Evolutionary conservation across 2,888 invertebrate species (phyloP), one percentile per base, ranked within the genome.

Genomic region (Operophtera brumata): DNA sequence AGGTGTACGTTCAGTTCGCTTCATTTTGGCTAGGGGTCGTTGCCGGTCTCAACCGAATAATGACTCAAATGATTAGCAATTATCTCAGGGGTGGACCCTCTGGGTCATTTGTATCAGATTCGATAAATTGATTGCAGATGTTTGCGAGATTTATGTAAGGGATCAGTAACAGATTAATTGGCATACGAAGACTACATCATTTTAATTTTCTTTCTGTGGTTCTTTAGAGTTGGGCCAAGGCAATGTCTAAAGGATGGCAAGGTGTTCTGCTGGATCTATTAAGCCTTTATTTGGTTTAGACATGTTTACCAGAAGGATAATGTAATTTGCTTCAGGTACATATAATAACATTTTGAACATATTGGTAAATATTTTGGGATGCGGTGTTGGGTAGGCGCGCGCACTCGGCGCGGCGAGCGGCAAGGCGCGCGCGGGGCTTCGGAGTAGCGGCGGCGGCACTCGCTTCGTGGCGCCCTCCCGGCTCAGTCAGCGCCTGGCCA

Each of bases 331-430:
- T 28, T 32, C 28, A 47, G 40, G 35, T 50, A 45, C 35, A 50
- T 3, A 40, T 57, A 49, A 57, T 48, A 65, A 68, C 64, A 70
- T 70, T 67, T 66, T 66, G 59, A 70, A 67, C 62, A 66, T 74
- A 73, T 70, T 73, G 72, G 72, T 73, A 71, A 71, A 69, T 74
- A 71, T 71, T 68, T 30, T 73, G 66, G 65, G 60, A 65, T 74
- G 70, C 68, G 73, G 66, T 70, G 62, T 68, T 70, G 73, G 73
- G 77, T 75, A 79, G 86, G 86, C 86, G 88, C 88, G 88, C 88
- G 87, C 87, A 85, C 70, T 73, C 70, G 70, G 64, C 67, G 52
- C 67, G 52, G 13, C 14, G 45, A 10, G 66, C 36, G 36, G 36
- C 13, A 64, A 66, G 61, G 67, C 62, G 57, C 62, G 70, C 78